Evolutionary conservation across 2,888 invertebrate species (phyloP).

Genomic region (Ramazzottius varieornatus): DNA sequence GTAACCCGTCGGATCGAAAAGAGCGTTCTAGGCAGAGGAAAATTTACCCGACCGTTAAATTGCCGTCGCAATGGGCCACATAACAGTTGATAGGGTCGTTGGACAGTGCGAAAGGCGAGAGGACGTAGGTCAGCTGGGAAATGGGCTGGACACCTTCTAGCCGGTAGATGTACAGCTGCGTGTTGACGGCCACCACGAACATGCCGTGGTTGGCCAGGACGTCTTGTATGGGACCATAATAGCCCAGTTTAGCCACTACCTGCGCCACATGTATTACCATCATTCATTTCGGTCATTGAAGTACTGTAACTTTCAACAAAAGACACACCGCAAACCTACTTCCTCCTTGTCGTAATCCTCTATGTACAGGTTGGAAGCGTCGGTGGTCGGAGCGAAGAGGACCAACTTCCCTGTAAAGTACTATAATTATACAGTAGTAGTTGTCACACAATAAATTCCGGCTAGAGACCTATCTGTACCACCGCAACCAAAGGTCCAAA

Average conservation of each 20-base stretch:
- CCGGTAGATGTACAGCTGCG: not conserved
- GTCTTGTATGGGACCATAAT: not conserved
- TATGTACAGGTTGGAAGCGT: not conserved
- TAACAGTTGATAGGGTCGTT: not conserved
- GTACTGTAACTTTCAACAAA: too few relatives aligned
- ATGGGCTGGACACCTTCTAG: not conserved
- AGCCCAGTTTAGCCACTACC: not conserved
- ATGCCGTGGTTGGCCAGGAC: not conserved
- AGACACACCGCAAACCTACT: too few relatives aligned
- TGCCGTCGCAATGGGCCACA: not conserved
- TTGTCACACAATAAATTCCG: too few relatives aligned
- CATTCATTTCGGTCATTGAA: too few relatives aligned
- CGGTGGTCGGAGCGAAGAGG: not conserved
- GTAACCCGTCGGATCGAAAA: too few relatives aligned
- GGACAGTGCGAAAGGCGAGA: not conserved
- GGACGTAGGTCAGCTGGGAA: not conserved
- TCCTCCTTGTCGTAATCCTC: not conserved
- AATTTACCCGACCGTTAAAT: too few relatives aligned
- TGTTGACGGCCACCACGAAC: not conserved
- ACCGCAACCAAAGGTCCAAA: too few relatives aligned
- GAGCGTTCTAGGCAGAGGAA: too few relatives aligned
- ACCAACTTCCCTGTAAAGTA: not conserved
- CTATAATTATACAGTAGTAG: too few relatives aligned
- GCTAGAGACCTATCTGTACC: too few relatives aligned
- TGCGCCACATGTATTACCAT: too few relatives aligned